Evolutionary conservation across 1,140 invertebrate species (phyloP), one percentile per base, ranked within the genome.

Genomic region (Bombus impatiens): DNA sequence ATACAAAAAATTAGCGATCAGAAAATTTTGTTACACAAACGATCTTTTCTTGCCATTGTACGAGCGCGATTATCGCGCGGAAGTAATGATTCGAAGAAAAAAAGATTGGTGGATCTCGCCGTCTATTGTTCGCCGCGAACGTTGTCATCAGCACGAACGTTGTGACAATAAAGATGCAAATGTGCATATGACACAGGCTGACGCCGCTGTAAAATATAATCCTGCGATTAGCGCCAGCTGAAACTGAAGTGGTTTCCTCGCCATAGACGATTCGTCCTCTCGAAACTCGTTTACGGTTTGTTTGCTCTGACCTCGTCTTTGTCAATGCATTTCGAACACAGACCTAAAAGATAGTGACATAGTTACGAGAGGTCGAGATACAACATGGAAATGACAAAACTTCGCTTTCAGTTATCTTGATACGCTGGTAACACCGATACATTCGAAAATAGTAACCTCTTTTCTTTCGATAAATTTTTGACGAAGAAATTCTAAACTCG

Each of bases 161-260:
- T 40, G 47, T 40, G 65, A 37, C 75, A 35, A 84, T 84, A 78
- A 82, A 84, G 75, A 84, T 84, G 82, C 75, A 84, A 84, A 78
- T 84, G 59, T 57, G 77, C 83, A n/a, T 57, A 67, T 59, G 59
- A 57, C 42, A 77, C 80, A 71, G 80, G 76, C 82, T 89, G 87
- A 89, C 78, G 85, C 81, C 53, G 32, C 74, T 78, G 68, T 89
- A 89, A 89, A 87, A 87, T 80, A 68, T 84, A 88, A 87, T 89
- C 86, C 80, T 75, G 80, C 79, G 88, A 89, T 89, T 89, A 89
- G 84, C 81, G 81, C 80, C 87, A 81, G 77, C 85, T 89, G 88
- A 89, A 80, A 53, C 88, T 84, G 77, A 78, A 89, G 86, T 75
- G 74, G 67, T 13, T 81, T 81, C 78, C 44, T 68, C 77, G 70